These are phyloP conservation scores for Pipistrellus nathusii DNA, from an alignment of 2,797 vertebrate genomes.

Conservation along the genomic window DNA sequence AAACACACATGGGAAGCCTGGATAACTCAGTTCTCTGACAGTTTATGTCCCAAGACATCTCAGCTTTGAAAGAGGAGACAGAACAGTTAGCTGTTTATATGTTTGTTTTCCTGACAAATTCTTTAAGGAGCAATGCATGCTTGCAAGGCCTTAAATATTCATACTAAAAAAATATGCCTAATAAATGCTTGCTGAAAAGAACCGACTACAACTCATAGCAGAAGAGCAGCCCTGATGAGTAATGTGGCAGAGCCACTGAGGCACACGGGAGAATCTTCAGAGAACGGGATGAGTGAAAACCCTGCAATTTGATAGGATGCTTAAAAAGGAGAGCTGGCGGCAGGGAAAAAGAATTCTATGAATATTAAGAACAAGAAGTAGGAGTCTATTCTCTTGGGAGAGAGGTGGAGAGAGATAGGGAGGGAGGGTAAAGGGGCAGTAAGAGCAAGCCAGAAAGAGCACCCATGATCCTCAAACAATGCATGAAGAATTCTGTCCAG, in stretches of 20 bases:
- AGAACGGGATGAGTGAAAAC: not conserved
- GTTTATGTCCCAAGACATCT: not conserved
- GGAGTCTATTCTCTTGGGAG: not conserved
- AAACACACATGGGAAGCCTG: not conserved
- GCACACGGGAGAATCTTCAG: not conserved
- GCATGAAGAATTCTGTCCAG: not conserved
- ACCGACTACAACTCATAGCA: not conserved
- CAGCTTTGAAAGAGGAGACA: not conserved
- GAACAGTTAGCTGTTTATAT: not conserved
- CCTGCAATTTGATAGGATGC: not conserved
- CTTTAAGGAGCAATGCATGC: not conserved
- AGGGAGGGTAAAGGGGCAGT: not conserved
- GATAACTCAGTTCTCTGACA: not conserved
- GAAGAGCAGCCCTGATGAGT: not conserved
- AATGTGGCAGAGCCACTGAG: not conserved
- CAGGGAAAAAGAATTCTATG: not conserved
- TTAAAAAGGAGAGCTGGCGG: not conserved
- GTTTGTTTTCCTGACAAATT: not conserved
- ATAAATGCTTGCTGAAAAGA: not conserved
- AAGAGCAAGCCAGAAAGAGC: not conserved
- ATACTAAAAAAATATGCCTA: not conserved
- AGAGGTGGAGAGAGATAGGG: not conserved
- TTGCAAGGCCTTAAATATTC: not conserved
- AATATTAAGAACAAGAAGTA: conserved; percentile 48
- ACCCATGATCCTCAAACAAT: not conserved